A percentile compares a stretch with the other conserved stretches of the same genome.
Evolutionary conservation across 2,797 vertebrate species (phyloP).

Genomic region (Siniperca obscura): DNA sequence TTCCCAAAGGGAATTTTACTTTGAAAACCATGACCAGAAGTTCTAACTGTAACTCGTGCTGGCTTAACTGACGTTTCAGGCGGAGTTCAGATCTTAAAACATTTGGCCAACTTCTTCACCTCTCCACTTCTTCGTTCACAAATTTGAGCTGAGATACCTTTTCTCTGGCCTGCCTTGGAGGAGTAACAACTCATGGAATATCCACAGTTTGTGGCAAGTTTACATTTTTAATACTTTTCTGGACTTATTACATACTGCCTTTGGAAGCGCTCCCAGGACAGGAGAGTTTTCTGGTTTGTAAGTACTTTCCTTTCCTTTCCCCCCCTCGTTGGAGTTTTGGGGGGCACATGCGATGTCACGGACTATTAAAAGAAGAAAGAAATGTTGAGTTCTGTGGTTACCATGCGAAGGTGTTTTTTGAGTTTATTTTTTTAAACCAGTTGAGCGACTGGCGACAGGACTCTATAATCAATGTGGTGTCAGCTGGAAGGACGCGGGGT

Average conservation of each 20-base stretch:
- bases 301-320: neutral
- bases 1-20: neutral
- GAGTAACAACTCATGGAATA: conserved; percentile 59
- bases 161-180: conserved; percentile 5
- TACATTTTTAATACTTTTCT: conserved; percentile 31
- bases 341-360: conserved; percentile 69
- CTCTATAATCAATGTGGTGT: conserved; percentile 86
- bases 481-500: conserved; percentile 86
- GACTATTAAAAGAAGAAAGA: conserved; percentile 58
- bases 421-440: conserved; percentile 60
- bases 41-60: accelerated
- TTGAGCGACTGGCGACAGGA: conserved; percentile 73
- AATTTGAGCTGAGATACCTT: conserved; percentile 48
- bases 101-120: conserved; percentile 64
- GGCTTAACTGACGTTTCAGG: conserved; percentile 64
- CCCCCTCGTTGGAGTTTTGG: conserved; percentile 27
- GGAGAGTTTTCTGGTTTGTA: conserved; percentile 38
- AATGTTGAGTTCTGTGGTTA: conserved; percentile 33
- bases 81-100: conserved; percentile 75
- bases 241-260: neutral
- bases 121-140: conserved; percentile 63
- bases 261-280: conserved; percentile 48
- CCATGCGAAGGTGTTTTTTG: conserved; percentile 35
- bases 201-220: neutral
- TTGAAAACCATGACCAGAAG: conserved; percentile 8